phyloP scores from a whole-genome alignment of 2,113 vertebrate genomes.

The Bambusicola thoracicus region DNA sequence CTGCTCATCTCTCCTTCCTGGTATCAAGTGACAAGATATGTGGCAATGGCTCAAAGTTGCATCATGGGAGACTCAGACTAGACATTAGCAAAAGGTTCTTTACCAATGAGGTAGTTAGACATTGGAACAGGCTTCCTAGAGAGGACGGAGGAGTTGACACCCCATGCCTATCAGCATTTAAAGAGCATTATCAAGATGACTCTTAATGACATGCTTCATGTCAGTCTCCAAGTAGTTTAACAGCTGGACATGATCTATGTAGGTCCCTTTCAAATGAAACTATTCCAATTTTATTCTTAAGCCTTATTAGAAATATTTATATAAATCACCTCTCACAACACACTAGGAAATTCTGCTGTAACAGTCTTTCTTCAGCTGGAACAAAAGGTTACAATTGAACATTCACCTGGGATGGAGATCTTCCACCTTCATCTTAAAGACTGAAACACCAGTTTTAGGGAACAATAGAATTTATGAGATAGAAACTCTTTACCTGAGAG shows the following conservation, averaged over 20 bases:
- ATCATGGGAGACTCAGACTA: not conserved
- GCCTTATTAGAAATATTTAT: not conserved
- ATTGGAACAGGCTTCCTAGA: not conserved
- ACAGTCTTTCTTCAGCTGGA: not conserved
- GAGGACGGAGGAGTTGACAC: too few species aligned
- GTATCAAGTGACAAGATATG: not conserved
- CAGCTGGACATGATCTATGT: not conserved
- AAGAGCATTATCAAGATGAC: not conserved
- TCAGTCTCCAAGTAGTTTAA: not conserved
- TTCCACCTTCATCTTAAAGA: not conserved
- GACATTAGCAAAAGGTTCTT: not conserved
- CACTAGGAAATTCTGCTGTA: not conserved
- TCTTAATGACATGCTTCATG: not conserved
- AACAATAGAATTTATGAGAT: not conserved
- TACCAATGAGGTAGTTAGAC: not conserved
- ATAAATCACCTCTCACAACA: not conserved
- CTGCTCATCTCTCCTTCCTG: not conserved
- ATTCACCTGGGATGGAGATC: not conserved
- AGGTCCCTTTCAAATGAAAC: not conserved
- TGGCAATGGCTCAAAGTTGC: not conserved
- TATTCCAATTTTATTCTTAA: not conserved
- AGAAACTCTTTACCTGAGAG: slow-evolving; percentile 81
- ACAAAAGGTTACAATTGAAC: not conserved
- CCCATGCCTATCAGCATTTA: not conserved
- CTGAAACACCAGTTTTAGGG: not conserved